Base-by-base conservation (phyloP, 2,113 vertebrate species). In the Hypanus sabinus region DNA sequence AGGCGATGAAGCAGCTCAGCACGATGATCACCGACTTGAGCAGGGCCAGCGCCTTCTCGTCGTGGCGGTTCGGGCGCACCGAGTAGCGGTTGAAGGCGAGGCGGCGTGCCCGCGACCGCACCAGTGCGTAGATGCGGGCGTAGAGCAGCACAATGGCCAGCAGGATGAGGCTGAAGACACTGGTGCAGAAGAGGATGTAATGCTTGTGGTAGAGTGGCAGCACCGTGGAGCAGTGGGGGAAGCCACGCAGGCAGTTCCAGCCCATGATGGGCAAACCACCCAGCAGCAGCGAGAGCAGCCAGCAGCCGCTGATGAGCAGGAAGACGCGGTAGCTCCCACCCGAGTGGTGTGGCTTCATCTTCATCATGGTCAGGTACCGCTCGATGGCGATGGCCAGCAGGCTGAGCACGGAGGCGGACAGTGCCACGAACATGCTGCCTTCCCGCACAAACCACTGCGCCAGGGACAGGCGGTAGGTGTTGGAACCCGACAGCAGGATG, bases 141-240 rank as follows among this genome's bases (percentile, higher is more conserved):
- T 99, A 99, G 0, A 99, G 97, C 94, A 97, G 97, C 22, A 99
- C 98, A 1, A 99, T 98, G 95, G 98, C 97, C 77, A 99, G 96
- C 95, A 99, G 96, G 94, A 99, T 98, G 95, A 98, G 96, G 4
- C 98, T 98, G 96, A 99, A 99, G 94, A 99, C 97, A 0, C 97
- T 98, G 96, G 98, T 99, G 97, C 99, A 99, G 97, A 99, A 99
- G 71, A 99, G 97, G 95, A 99, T 98, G 97, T 99, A 99, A 96
- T 98, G 97, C 97, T 99, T 99, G 97, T 99, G 98, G 96, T 99
- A 99, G 94, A 99, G 98, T 0, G 99, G 99, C 95, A 99, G 96
- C 94, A 99, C 98, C 0, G 98, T 99, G 94, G 99, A 99, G 94
- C 99, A 99, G 95, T 95, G 96, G 46, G 94, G 57, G 96, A 99